Evolutionary conservation across 2,797 vertebrate genomes (phyloP).

Genomic region (Crocodylus rhombifer): DNA sequence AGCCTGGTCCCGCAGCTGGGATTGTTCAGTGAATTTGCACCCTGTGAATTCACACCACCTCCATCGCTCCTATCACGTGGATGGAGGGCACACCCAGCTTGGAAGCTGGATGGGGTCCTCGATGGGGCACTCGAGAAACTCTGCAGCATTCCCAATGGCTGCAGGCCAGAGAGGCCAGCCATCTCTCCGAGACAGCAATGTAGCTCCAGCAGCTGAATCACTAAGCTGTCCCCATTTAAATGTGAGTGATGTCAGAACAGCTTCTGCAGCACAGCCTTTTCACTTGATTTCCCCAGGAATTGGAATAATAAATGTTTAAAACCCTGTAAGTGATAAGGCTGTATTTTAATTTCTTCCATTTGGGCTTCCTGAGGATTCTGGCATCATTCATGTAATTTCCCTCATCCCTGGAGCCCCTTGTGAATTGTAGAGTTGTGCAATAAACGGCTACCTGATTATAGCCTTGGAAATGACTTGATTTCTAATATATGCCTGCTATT

Average conservation of each 20-base stretch:
- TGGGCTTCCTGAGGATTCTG: neutral
- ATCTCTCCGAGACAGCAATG: neutral
- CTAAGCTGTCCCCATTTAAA: too few relatives aligned
- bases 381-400: neutral
- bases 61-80: neutral
- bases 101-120: neutral
- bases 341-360: neutral
- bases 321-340: neutral
- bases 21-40: neutral
- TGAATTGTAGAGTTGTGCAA: too few relatives aligned
- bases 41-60: too few relatives aligned
- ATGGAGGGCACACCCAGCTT: neutral
- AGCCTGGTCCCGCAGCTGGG: conserved; percentile 9
- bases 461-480: neutral
- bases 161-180: neutral
- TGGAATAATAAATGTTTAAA: neutral
- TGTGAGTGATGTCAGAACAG: too few relatives aligned
- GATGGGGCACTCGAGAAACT: neutral
- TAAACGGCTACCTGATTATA: neutral
- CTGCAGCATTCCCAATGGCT: neutral
- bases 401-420: neutral
- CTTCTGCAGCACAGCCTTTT: too few relatives aligned
- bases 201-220: too few relatives aligned
- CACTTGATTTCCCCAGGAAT: too few relatives aligned
- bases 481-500: neutral